phyloP scores from a whole-genome alignment of 2,888 invertebrate genomes.

The Chloromyia formosa region DNA sequence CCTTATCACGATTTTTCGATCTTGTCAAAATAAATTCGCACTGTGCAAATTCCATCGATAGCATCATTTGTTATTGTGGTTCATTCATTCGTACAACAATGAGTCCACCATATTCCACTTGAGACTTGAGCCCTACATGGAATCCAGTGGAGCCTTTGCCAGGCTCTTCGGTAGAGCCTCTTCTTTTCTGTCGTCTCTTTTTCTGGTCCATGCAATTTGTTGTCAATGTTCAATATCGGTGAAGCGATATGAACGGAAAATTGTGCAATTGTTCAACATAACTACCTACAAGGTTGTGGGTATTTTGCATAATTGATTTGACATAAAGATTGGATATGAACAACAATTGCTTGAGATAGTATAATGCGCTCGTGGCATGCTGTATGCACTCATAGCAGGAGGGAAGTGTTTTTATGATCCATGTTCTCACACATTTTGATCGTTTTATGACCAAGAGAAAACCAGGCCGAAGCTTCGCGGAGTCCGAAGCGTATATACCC shows the following conservation, averaged over 20 bases:
- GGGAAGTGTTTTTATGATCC: constrained; percentile 24
- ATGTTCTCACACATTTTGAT: constrained; percentile 46
- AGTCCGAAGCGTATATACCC: no score
- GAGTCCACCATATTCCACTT: not conserved
- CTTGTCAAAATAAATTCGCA: constrained; percentile 48
- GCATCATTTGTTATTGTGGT: constrained; percentile 44
- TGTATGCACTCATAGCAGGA: not conserved
- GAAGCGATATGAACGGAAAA: constrained; percentile 2
- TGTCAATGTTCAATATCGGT: constrained; percentile 25
- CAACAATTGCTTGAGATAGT: constrained; percentile 22
- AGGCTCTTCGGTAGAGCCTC: no score
- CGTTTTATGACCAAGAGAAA: no score
- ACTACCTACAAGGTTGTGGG: constrained; percentile 38
- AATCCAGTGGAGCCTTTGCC: no score
- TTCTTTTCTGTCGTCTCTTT: constrained; percentile 13
- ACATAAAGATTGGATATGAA: constrained; percentile 48
- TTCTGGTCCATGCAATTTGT: constrained; percentile 22
- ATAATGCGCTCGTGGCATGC: constrained; percentile 26
- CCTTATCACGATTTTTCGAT: constrained; percentile 42
- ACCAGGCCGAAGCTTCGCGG: no score
- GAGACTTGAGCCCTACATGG: not conserved
- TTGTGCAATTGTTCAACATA: constrained; percentile 39
- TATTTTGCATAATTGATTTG: constrained; percentile 49
- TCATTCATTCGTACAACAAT: constrained; percentile 18
- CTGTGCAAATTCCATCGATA: constrained; percentile 40